phyloP scores from a whole-genome alignment of 2,797 vertebrate species.

The Antennarius maculatus region DNA sequence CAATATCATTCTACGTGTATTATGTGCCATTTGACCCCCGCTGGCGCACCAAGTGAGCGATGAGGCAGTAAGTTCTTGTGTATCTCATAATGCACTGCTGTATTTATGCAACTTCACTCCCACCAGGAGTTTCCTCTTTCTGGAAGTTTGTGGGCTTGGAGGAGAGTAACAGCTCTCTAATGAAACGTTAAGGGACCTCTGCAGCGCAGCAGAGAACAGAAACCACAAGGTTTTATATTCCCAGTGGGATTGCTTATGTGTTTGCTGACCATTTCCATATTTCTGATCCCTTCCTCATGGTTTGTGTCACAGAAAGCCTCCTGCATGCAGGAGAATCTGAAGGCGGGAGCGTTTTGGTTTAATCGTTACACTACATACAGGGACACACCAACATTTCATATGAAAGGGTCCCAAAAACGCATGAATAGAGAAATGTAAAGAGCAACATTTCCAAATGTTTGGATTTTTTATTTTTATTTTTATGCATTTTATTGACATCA shows the following conservation, averaged over 20 bases:
- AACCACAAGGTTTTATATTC: constrained; percentile 66
- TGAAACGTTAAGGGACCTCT: constrained; percentile 26
- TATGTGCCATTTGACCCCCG: constrained; percentile 36
- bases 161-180: constrained; percentile 24
- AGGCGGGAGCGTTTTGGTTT: background rate
- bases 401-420: too few relatives aligned
- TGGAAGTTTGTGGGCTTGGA: constrained; percentile 32
- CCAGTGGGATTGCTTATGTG: constrained; percentile 43
- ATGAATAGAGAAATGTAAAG: too few relatives aligned
- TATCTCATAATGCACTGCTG: constrained; percentile 56
- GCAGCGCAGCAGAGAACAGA: constrained; percentile 46
- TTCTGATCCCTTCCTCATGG: constrained; percentile 56
- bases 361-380: constrained; percentile 1
- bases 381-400: background rate
- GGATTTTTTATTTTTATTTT: background rate
- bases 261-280: constrained; percentile 67
- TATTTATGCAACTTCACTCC: constrained; percentile 63
- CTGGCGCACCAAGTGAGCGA: constrained; percentile 34
- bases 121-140: constrained; percentile 30
- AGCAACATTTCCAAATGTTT: too few relatives aligned
- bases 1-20: constrained; percentile 16
- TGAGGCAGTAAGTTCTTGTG: constrained; percentile 31
- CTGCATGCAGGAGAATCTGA: constrained; percentile 19
- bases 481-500: background rate
- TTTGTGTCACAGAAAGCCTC: constrained; percentile 33